Conservation (phyloP, 2,113 vertebrate species). For the Gulo gulo region DNA sequence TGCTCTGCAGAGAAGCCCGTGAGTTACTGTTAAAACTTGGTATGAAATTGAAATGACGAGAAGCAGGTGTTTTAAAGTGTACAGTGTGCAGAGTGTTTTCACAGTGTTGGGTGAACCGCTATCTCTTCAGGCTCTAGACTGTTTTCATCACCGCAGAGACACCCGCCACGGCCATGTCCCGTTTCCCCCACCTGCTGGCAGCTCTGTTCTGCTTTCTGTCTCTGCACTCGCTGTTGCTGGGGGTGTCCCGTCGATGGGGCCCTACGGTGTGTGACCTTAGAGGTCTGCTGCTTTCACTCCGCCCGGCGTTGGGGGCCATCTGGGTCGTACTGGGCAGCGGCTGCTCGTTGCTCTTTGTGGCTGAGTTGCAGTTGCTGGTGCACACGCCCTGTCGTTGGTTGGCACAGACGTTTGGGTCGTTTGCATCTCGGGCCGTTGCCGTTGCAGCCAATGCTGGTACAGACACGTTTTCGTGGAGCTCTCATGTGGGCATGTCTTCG, state of each 20-base stretch:
- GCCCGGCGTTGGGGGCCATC: not conserved
- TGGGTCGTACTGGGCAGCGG: not conserved
- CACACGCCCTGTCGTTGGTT: not conserved
- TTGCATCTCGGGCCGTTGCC: not conserved
- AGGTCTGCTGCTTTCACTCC: not conserved
- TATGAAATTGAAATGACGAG: not conserved
- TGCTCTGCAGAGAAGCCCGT: not conserved
- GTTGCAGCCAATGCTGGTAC: not conserved
- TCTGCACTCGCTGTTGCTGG: not conserved
- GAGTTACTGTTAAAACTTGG: not conserved
- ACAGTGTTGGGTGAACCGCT: not conserved
- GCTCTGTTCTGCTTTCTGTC: not conserved
- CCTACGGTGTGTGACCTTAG: not conserved
- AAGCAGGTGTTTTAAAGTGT: not conserved
- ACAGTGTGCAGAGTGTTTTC: not conserved
- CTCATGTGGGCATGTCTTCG: not conserved
- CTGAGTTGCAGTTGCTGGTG: not conserved
- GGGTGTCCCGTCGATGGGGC: not conserved
- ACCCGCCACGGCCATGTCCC: fast-evolving
- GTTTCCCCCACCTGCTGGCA: not conserved
- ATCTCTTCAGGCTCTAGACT: not conserved
- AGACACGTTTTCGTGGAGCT: not conserved
- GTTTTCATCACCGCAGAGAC: too few species aligned
- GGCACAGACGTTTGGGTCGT: not conserved
- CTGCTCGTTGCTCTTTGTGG: not conserved